Evolutionary conservation across 2,888 invertebrate species (phyloP).

Genomic region (Noctua fimbriata): DNA sequence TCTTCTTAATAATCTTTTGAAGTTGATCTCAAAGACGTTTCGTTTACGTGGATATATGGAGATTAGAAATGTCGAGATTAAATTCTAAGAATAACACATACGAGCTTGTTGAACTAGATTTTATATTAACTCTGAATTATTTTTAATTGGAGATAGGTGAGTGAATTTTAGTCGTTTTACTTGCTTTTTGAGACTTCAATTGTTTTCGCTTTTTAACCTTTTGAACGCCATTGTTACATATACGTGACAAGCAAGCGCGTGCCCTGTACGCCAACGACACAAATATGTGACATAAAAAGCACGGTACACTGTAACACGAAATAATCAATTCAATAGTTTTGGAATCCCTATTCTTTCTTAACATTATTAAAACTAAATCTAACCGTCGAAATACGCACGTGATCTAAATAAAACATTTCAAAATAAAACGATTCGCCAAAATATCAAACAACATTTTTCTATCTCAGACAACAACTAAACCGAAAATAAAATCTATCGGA

Average conservation of each 20-base stretch:
- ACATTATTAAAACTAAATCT: background rate
- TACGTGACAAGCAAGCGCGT: no score
- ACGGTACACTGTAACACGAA: no score
- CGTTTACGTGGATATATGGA: conserved; percentile 7
- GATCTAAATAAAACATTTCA: conserved; percentile 1
- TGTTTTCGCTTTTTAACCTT: no score
- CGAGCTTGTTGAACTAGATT: background rate
- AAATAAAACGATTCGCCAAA: background rate
- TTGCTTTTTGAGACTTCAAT: no score
- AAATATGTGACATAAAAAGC: no score
- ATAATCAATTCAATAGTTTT: no score
- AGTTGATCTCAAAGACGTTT: conserved; percentile 44
- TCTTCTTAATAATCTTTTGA: conserved; percentile 53
- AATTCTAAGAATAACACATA: conserved; percentile 21
- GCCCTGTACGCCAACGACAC: no score
- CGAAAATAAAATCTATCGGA: conserved; percentile 47
- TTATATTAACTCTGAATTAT: background rate
- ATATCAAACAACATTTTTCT: conserved; percentile 14
- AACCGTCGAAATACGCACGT: background rate
- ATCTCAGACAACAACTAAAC: background rate
- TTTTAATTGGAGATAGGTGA: background rate
- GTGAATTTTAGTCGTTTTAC: background rate
- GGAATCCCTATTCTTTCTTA: no score
- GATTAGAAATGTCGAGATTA: conserved; percentile 39
- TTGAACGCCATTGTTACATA: no score